A percentile compares a stretch with the other conserved stretches of the same genome.
These are phyloP conservation scores for Stomatorhinus ivindoensis DNA, from an alignment of 2,113 vertebrate genomes.

Conservation along the genomic window DNA sequence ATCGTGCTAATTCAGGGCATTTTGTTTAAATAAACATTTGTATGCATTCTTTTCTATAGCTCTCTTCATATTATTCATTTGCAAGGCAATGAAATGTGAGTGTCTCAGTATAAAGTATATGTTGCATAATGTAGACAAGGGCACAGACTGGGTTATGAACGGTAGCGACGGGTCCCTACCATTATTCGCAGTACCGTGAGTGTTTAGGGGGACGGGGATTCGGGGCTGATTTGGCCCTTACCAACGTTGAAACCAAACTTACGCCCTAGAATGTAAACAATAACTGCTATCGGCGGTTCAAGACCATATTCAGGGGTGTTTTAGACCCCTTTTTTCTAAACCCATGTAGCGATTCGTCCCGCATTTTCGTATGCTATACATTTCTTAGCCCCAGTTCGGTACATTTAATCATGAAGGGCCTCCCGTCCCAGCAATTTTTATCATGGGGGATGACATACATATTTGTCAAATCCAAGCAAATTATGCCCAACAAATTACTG, in stretches of 20 bases:
- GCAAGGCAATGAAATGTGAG: neutral
- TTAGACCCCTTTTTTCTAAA: neutral
- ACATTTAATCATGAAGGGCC: neutral
- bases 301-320: neutral
- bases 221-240: neutral
- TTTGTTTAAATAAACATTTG: neutral
- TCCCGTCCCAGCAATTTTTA: neutral
- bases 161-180: neutral
- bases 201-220: neutral
- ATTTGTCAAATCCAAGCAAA: neutral
- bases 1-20: neutral
- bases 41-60: neutral
- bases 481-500: neutral
- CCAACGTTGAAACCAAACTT: neutral
- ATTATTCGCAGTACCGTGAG: neutral
- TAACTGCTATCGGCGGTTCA: neutral
- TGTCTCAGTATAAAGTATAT: neutral
- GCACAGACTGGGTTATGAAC: neutral
- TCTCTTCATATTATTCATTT: neutral
- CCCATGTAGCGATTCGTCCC: neutral
- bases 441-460: too few relatives aligned
- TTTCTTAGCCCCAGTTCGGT: neutral
- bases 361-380: neutral
- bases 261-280: neutral
- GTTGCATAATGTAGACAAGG: neutral